Evolutionary conservation across 92 coral and sea anemone species (phyloP), one percentile per base, ranked within the genome.

Genomic region (Metridium senile): DNA sequence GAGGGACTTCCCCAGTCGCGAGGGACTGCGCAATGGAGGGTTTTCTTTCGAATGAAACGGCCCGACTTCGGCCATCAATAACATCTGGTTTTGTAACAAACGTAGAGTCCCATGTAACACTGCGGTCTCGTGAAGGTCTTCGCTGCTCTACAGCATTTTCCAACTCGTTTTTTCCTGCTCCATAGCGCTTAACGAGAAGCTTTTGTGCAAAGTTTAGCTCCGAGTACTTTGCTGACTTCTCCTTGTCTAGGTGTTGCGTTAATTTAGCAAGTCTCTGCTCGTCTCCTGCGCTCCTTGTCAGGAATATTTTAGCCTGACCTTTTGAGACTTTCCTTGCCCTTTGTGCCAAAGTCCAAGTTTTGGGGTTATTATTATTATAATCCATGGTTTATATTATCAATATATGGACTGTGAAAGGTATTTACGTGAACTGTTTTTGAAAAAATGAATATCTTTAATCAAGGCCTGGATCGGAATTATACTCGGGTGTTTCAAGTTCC

Each of bases 271-370:
- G 84, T 27, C 70, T 67, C 23, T 80, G 70, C 30, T 81, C 79
- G 30, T 81, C 89, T 4, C 81, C 81, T 22, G 92, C 82, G 65
- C 81, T 87, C 57, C 90, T 79, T 9, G 89, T 90, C 81, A 90
- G 39, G 35, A 87, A 70, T 1, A 79, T 79, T 46, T 79, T 79
- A 9, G 84, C 70, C 45, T 79, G 84, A 70, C 84, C 84, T 70
- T 70, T 79, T 6, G 84, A 79, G 33, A 79, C 84, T 34, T 62
- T 71, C 26, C 84, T 68, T 26, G 64, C 75, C 66, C 66, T 67
- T 29, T 66, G 64, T 13, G 75, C 57, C 54, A 67, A 32, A 26
- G 26, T 51, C 74, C 71, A 65, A 20, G 71, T 67, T 32, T 54
- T 75, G 29, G 33, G 30, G 22, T 30, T 73, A 21, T 73, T 73